A percentile compares a stretch with the other conserved stretches of the same genome.
Evolutionary conservation across 2,888 invertebrate genomes (phyloP).

Genomic region (Petrolisthes manimaculis): DNA sequence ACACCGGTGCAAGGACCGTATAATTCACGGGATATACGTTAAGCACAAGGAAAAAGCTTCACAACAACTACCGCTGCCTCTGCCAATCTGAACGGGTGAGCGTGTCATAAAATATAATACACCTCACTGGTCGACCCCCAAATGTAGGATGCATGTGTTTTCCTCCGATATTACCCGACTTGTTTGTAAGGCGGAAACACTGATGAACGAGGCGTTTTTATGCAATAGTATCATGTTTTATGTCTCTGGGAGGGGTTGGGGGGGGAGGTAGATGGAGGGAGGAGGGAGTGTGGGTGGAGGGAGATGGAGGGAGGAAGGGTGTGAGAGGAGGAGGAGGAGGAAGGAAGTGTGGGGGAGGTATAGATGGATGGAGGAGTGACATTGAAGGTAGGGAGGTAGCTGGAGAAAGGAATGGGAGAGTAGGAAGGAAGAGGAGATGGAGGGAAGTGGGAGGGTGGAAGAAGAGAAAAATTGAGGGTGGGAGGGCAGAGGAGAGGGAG

Average conservation of each 20-base stretch:
- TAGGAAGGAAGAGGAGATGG: background rate
- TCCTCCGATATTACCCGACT: background rate
- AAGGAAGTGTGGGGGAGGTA: no score
- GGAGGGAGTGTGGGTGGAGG: background rate
- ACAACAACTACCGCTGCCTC: background rate
- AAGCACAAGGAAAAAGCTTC: no score
- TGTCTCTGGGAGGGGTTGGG: background rate
- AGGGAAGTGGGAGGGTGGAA: background rate
- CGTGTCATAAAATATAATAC: background rate
- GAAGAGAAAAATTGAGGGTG: background rate
- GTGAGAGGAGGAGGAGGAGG: background rate
- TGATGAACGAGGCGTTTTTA: background rate
- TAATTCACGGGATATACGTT: no score
- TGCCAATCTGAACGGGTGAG: background rate
- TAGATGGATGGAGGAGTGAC: background rate
- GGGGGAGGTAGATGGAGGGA: background rate
- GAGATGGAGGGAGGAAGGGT: background rate
- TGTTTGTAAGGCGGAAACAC: conserved; percentile 1
- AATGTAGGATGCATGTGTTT: conserved; percentile 7
- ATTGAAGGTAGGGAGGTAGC: background rate
- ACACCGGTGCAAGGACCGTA: no score
- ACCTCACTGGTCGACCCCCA: background rate
- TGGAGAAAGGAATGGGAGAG: background rate
- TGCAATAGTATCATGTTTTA: background rate
- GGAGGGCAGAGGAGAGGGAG: background rate